These are phyloP conservation scores for Perdita meconis DNA, from an alignment of 2,888 invertebrate genomes.

Conservation along the genomic window DNA sequence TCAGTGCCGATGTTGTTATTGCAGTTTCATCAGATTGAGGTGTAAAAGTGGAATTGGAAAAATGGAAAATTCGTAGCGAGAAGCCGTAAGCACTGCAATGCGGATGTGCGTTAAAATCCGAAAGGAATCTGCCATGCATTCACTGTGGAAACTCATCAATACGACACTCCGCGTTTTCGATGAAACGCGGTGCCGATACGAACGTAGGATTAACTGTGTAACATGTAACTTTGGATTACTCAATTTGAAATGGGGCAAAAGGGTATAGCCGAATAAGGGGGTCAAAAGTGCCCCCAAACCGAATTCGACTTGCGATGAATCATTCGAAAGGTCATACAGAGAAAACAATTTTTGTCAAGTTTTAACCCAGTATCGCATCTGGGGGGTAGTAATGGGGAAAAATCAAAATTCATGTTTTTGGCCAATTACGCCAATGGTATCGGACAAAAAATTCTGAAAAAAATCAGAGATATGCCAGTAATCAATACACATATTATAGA, in stretches of 20 bases:
- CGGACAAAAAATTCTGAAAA: too few relatives aligned
- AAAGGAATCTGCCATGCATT: constrained; percentile 10
- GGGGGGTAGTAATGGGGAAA: too few relatives aligned
- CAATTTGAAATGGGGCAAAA: constrained; percentile 17
- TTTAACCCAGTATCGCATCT: too few relatives aligned
- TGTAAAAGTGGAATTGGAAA: background rate
- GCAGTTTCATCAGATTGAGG: background rate
- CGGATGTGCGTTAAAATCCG: constrained; percentile 17
- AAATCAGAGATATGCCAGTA: too few relatives aligned
- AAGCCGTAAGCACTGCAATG: background rate
- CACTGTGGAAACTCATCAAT: constrained; percentile 19
- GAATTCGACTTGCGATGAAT: too few relatives aligned
- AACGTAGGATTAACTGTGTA: constrained; percentile 20
- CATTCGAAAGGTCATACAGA: too few relatives aligned
- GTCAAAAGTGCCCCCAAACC: too few relatives aligned
- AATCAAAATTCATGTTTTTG: too few relatives aligned
- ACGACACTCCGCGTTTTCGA: constrained; percentile 9
- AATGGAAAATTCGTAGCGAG: background rate
- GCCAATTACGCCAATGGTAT: too few relatives aligned
- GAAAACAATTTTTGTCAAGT: too few relatives aligned
- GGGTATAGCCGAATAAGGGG: too few relatives aligned
- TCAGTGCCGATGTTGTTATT: background rate
- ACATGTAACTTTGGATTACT: background rate
- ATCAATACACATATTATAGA: too few relatives aligned
- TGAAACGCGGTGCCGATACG: constrained; percentile 18